Evolutionary conservation across 2,113 vertebrate species (phyloP), one percentile per base, ranked within the genome.

Genomic region (Pomatostomus ruficeps): DNA sequence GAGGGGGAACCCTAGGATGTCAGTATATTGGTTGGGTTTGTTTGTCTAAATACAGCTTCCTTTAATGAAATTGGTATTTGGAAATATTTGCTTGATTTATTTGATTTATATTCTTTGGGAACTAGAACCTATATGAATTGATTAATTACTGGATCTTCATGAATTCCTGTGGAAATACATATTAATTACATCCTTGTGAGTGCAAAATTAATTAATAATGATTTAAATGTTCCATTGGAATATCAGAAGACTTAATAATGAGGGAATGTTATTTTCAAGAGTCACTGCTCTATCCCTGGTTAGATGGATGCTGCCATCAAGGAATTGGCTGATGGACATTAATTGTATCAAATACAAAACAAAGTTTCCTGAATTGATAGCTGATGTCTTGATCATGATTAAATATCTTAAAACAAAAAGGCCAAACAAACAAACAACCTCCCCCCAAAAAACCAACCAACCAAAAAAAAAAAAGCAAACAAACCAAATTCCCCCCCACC

Each of bases 181-280:
- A 96, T 95, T 96, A 97, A 96, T 96, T 94, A 79, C 48, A 49
- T 94, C 58, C 43, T 87, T 12, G n/a, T 95, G 96, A 97, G 88
- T 89, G 68, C 22, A 68, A 87, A 95, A 97, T 96, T 94, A 95
- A 89, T 96, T 97, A 23, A 70, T 88, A 85, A 73, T 95, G 55
- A 95, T 92, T 95, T 94, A 94, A 95, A 91, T 46, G 26, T 90
- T 94, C 93, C 85, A 65, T 35, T 78, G 66, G 58, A 90, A 88
- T 89, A 78, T 76, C 85, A 92, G 88, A 95, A 89, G 81, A 95
- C 95, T 96, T 96, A 96, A 71, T 96, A 95, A 94, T 94, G 73
- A 93, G 67, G 46, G 55, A 71, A 85, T 93, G 31, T 91, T 97
- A 72, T 96, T 97, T 97, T 95, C 65, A 91, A 85, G 73, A 94